Base-by-base conservation (phyloP, 2,113 vertebrate species). In the Myotis brandtii region DNA sequence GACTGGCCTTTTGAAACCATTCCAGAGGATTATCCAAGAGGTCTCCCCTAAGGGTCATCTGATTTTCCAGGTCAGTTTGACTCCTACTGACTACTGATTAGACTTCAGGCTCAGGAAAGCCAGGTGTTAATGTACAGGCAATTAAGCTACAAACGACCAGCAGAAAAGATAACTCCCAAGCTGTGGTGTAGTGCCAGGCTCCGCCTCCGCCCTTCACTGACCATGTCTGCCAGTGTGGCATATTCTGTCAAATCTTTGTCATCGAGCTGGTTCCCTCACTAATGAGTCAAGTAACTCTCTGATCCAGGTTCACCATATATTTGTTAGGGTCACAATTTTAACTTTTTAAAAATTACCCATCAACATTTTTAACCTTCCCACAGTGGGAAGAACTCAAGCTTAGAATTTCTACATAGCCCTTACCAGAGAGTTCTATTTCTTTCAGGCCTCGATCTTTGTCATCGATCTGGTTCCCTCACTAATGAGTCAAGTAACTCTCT, bases 111-210 rank as follows among this genome's bases (percentile, higher is more conserved):
- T 69, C 70, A 9, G 30, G 1, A 43, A 17, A 23, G 14, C 8
- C 14, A 7, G 50, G 23, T 21, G 14, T 50, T 67, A 40, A 11
- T 34, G n/a, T 30, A 37, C 30, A 50, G 56, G 18, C 23, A 37
- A 1, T 8, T 2, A 52, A 48, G 48, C 66, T 32, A 9, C 59
- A 50, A 34, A 1, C 0, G 13, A 40, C 56, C 32, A 1, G 37
- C 0, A 40, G 21, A 14, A 18, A 13, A 46, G 17, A 16, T 0
- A 13, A 14, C 4, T 13, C 50, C 14, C 32, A 0, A 7, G 18
- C 27, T 0, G 0, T 0, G 14, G 11, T 0, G 4, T 0, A 13
- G 0, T 13, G 10, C 10, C 64, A 4, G 21, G 11, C 1, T 3
- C 62, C 3, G 27, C 70, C 82, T 30, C 66, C 6, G 13, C 14